phyloP scores from a whole-genome alignment of 2,797 vertebrate genomes.

The Urophycis tenuis region DNA sequence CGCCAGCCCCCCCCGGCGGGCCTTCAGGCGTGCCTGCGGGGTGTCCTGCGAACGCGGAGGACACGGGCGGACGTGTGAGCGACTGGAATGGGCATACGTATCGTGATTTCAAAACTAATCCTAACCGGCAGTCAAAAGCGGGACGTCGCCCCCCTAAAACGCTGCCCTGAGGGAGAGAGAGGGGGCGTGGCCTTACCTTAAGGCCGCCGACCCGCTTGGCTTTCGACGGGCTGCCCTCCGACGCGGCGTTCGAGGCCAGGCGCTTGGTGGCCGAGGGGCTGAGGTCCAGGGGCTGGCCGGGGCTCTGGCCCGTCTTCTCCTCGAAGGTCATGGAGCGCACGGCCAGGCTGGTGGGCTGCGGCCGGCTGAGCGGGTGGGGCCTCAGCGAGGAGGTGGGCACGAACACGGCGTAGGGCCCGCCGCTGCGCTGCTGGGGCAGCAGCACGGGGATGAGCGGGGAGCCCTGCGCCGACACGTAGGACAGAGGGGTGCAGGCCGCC shows the following conservation, averaged over 20 bases:
- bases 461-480: conserved; percentile 62
- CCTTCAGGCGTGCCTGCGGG: conserved; percentile 67
- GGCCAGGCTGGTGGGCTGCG: conserved; percentile 71
- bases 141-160: no score
- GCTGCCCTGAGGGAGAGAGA: neutral
- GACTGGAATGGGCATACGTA: neutral
- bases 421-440: conserved; percentile 71
- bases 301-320: conserved; percentile 52
- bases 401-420: conserved; percentile 76
- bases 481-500: conserved; percentile 21
- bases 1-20: conserved; percentile 38
- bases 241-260: conserved; percentile 29
- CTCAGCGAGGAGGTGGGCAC: conserved; percentile 74
- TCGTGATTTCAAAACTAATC: no score
- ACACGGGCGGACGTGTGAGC: neutral
- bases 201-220: conserved; percentile 45
- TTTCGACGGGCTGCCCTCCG: conserved; percentile 62
- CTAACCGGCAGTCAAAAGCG: no score
- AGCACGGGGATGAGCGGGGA: conserved; percentile 76
- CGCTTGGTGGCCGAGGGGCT: conserved; percentile 70
- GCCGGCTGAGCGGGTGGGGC: conserved; percentile 57
- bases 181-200: conserved; percentile 50
- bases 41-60: conserved; percentile 46
- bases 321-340: conserved; percentile 77
- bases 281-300: conserved; percentile 3